Evolutionary conservation across 2,113 vertebrate genomes (phyloP).

Genomic region (Dendrocopos noguchii): DNA sequence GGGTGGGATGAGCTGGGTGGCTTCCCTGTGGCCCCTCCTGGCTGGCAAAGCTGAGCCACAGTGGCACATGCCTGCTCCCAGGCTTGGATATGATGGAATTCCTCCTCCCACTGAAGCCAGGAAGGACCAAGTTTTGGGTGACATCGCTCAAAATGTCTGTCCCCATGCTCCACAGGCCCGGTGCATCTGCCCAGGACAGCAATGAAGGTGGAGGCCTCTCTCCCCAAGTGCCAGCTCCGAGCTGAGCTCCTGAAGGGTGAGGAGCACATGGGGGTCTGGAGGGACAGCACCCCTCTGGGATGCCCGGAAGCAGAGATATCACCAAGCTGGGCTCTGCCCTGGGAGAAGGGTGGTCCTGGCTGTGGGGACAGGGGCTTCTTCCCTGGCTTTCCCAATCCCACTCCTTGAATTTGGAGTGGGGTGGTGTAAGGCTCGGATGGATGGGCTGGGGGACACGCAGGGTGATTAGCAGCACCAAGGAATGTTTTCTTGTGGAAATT

Average conservation of each 20-base stretch:
- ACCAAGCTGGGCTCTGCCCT: rapidly evolving
- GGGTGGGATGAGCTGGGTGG: background rate
- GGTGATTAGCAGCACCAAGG: background rate
- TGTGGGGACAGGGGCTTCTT: background rate
- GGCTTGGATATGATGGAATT: background rate
- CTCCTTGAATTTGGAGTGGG: background rate
- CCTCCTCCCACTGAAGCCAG: background rate
- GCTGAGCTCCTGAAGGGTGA: constrained; percentile 59
- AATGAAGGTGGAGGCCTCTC: background rate
- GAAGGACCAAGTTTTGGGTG: background rate
- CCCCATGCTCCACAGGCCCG: constrained; percentile 59
- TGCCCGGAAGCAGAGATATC: background rate
- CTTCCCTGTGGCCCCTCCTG: background rate
- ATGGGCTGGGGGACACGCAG: background rate
- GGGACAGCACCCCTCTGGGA: background rate
- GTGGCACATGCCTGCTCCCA: rapidly evolving
- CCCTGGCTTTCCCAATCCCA: background rate
- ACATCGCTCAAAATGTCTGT: background rate
- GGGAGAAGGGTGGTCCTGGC: background rate
- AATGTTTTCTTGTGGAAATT: background rate
- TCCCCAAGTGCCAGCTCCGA: background rate
- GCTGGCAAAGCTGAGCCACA: background rate
- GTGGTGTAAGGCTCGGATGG: background rate
- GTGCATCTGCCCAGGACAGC: constrained; percentile 1
- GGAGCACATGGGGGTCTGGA: background rate